Base-by-base conservation (phyloP, 2,888 invertebrate genomes). In the Thereva nobilitata region DNA sequence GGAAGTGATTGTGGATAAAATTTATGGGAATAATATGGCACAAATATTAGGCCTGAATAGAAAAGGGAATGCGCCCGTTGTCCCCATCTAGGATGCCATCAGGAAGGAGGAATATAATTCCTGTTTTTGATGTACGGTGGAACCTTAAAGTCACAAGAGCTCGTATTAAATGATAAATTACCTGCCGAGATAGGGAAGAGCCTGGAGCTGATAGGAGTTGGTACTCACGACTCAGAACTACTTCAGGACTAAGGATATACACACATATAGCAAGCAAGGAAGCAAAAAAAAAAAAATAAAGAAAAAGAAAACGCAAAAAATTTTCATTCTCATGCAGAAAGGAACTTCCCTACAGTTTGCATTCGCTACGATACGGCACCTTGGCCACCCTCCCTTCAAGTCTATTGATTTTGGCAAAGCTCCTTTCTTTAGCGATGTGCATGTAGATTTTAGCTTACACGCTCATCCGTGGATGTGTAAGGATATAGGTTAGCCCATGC, bases 391-490 rank as follows among this genome's bases (percentile, higher is more conserved):
- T n/a, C n/a, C n/a, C 9, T 12, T 40, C 41, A n/a, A 9, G 50
- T 50, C 40, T 49, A 61, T 61, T 61, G 61, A 61, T 61, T 61
- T 61, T 61, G 61, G 61, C 50, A 61, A n/a, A 35, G 49, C 50
- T 12, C 42, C 59, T 59, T 59, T 37, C 45, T 8, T 42, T 61
- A 12, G 42, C 49, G 61, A 61, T 40, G 40, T 61, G 61, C 49
- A 50, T 50, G 61, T 61, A 50, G 50, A 49, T 23, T 10, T 23
- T n/a, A 4, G 9, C 37, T 45, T 5, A 10, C 6, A 9, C 34
- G 41, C 40, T 41, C 57, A 8, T 42, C 50, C 40, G 8, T 34
- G 41, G 61, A 61, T 40, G 50, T 61, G 49, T 37, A 50, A 59
- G 47, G 38, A 34, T 44, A 57, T 45, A 59, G 45, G 47, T 12